phyloP scores from a whole-genome alignment of 2,888 invertebrate species.

The Chirona hameri region DNA sequence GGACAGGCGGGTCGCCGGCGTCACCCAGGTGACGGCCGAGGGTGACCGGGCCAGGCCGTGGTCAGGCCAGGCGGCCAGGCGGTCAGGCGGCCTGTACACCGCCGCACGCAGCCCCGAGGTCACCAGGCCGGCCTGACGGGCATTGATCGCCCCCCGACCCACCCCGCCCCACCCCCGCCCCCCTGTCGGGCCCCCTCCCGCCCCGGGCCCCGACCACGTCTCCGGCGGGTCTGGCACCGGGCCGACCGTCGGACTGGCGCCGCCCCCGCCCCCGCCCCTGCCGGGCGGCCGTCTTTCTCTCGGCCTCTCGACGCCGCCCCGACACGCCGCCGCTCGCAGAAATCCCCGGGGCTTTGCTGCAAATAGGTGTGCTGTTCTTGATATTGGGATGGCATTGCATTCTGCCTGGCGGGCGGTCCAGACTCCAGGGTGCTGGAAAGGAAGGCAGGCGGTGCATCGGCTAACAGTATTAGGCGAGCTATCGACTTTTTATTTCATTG shows the following conservation, averaged over 20 bases:
- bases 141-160: constrained; percentile 4
- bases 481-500: too few species aligned
- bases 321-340: background rate
- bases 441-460: background rate
- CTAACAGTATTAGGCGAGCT: too few species aligned
- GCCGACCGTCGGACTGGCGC: too few species aligned
- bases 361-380: background rate
- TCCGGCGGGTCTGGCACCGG: background rate
- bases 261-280: background rate
- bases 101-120: background rate
- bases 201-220: background rate
- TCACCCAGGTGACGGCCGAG: too few species aligned
- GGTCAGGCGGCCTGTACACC: background rate
- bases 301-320: too few species aligned
- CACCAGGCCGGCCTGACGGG: background rate
- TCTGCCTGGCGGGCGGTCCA: background rate
- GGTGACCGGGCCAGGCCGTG: background rate
- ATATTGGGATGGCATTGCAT: background rate
- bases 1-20: too few species aligned
- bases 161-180: too few species aligned
- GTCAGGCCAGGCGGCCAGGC: background rate
- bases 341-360: background rate
- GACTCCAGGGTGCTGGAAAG: background rate
- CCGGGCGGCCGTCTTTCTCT: background rate
- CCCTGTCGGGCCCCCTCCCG: background rate